Evolutionary conservation across 2,113 vertebrate genomes (phyloP).

Genomic region (Pituophis catenifer): DNA sequence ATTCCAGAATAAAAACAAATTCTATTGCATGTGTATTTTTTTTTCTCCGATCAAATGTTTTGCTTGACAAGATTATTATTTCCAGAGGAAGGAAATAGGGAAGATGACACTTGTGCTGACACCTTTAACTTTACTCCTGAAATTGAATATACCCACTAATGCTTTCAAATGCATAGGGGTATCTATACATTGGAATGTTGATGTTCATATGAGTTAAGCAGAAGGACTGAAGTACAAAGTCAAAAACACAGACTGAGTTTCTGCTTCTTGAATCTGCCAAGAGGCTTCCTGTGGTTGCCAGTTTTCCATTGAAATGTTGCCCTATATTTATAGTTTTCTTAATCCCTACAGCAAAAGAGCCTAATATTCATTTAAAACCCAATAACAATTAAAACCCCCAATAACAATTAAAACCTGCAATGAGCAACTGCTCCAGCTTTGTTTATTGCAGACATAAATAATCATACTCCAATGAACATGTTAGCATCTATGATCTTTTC

Average conservation of each 20-base stretch:
- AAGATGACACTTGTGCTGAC: background rate
- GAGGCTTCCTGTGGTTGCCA: constrained; percentile 42
- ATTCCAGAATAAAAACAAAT: constrained; percentile 22
- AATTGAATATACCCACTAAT: accelerated
- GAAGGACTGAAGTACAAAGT: background rate
- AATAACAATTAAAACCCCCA: constrained; percentile 73
- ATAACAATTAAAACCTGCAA: constrained; percentile 75
- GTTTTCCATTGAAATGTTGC: constrained; percentile 65
- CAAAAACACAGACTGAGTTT: background rate
- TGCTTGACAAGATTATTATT: constrained; percentile 16
- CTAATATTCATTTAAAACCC: constrained; percentile 74
- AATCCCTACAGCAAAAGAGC: constrained; percentile 67
- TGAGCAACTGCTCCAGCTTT: constrained; percentile 71
- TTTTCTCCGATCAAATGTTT: constrained; percentile 34
- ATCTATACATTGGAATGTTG: background rate
- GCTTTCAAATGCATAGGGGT: background rate
- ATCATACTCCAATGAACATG: constrained; percentile 74
- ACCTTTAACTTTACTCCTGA: background rate
- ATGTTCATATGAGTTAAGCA: constrained; percentile 5
- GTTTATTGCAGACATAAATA: constrained; percentile 76
- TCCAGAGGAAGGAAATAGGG: background rate
- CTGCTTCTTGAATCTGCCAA: background rate
- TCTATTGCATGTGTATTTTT: background rate
- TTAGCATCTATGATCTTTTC: constrained; percentile 72
- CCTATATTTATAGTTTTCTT: constrained; percentile 66